Base-by-base conservation (phyloP, 2,113 vertebrate genomes). In the Podarcis raffonei region DNA sequence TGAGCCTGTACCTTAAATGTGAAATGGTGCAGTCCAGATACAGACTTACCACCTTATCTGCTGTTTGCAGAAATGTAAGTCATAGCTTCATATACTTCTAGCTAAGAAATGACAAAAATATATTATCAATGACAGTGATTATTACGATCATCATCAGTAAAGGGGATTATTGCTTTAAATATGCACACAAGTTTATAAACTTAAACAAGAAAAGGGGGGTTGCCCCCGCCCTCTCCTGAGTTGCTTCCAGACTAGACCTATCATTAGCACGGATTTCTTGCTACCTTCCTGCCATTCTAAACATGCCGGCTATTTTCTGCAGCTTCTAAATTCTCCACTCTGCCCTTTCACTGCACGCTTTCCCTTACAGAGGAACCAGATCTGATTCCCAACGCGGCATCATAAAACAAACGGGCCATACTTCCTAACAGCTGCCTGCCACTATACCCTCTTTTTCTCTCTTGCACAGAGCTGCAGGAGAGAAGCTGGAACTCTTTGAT, bases 351-450 rank as follows among this genome's bases (percentile, higher is more conserved):
- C 87, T 92, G 91, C 3, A 90, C 0, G 88, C 82, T 48, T 53
- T 42, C 78, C 75, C 85, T 59, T 57, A 0, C 1, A 86, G 32
- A 85, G 90, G 93, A 72, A 86, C 89, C 69, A 91, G 93, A 89
- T 95, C 92, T 30, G 48, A 69, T 95, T 96, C 94, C 94, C 90
- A 22, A 72, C 72, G 93, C 16, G 0, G 92, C 89, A 71, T 1
- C 92, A 86, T 13, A 57, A 92, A 93, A 82, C 90, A 77, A 93
- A 91, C 0, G 82, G 92, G 84, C 75, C 87, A 25, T 37, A 35
- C 88, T 94, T 89, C 8, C 89, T 92, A 93, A 79, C 94, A 95
- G 94, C 95, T 95, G 95, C 91, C 95, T 95, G 95, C 16, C 35
- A 1, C 87, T 68, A 32, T 0, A 18, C 69, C 87, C 15, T 30